phyloP scores from a whole-genome alignment of 2,888 invertebrate species.

The Tyria jacobaeae region DNA sequence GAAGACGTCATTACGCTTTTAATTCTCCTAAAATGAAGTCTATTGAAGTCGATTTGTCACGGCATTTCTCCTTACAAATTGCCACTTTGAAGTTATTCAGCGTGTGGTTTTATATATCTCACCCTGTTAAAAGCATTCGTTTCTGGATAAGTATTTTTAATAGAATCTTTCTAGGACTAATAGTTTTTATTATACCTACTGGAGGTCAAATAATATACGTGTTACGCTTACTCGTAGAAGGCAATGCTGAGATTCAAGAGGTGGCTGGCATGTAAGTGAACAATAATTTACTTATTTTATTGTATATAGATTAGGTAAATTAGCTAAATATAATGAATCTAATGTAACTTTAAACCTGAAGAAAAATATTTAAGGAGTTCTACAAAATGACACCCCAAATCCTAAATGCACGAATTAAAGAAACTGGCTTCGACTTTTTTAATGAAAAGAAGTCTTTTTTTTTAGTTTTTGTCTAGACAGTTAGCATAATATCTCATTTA shows the following conservation, averaged over 20 bases:
- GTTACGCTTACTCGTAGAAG: conserved; percentile 53
- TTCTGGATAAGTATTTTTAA: conserved; percentile 56
- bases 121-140: conserved; percentile 47
- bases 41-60: conserved; percentile 50
- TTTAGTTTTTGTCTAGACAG: too few species aligned
- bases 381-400: too few species aligned
- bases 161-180: conserved; percentile 47
- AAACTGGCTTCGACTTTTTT: too few species aligned
- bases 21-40: conserved; percentile 50
- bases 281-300: neutral
- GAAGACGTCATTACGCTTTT: conserved; percentile 40
- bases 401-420: too few species aligned
- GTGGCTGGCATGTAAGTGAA: conserved; percentile 64
- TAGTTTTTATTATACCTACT: conserved; percentile 57
- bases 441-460: too few species aligned
- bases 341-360: too few species aligned
- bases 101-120: conserved; percentile 64
- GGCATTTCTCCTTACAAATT: conserved; percentile 59
- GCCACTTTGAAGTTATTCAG: conserved; percentile 55
- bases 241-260: conserved; percentile 59
- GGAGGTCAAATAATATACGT: conserved; percentile 58
- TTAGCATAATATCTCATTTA: too few species aligned
- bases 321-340: too few species aligned
- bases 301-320: too few species aligned
- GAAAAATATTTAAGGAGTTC: too few species aligned